Evolutionary conservation across 2,797 vertebrate genomes (phyloP).

Genomic region (Mareca strepera): DNA sequence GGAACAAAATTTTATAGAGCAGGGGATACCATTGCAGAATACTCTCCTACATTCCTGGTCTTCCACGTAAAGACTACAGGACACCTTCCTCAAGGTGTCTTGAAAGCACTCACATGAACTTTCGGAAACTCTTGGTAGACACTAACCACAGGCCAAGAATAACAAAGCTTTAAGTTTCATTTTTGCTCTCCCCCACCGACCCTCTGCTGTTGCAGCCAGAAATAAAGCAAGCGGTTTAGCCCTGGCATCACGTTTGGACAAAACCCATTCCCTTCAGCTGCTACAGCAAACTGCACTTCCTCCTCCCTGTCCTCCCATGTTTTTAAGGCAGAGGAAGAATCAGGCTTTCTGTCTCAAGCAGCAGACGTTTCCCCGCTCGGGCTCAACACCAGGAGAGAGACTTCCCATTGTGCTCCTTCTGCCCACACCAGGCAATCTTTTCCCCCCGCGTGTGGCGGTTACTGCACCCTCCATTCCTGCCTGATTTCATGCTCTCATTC

Average conservation of each 20-base stretch:
- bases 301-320: background rate
- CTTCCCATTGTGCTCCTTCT: background rate
- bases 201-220: slow-evolving; percentile 11
- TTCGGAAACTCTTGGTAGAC: background rate
- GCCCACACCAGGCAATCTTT: background rate
- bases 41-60: background rate
- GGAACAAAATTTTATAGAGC: background rate
- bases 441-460: background rate
- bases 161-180: slow-evolving; percentile 7
- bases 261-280: slow-evolving; percentile 13
- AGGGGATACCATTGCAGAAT: fast-evolving
- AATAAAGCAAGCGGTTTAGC: background rate
- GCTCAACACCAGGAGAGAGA: background rate
- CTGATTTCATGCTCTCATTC: slow-evolving; percentile 69
- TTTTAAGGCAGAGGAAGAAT: background rate
- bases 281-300: background rate
- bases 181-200: background rate
- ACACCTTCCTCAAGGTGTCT: background rate
- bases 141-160: background rate
- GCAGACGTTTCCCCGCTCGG: background rate
- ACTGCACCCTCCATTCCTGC: slow-evolving; percentile 51
- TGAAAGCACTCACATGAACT: background rate
- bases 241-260: slow-evolving; percentile 21
- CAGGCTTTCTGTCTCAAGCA: background rate
- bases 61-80: background rate